Base-by-base conservation (phyloP, 2,888 invertebrate species). In the Glaucopsyche alexis region DNA sequence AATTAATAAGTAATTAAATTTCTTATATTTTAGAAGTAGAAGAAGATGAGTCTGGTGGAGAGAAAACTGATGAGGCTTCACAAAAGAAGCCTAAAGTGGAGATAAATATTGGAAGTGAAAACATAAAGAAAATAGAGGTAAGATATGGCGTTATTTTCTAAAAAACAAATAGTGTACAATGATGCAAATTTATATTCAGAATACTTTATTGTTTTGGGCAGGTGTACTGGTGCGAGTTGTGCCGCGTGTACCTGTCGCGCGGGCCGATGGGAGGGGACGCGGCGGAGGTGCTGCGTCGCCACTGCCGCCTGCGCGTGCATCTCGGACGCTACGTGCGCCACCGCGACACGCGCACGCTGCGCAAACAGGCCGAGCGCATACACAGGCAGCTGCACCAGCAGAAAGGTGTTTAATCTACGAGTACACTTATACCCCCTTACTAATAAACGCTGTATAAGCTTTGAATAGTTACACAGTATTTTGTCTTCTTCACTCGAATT, bases 231-330 rank as follows among this genome's bases (percentile, higher is more conserved):
- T 97, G 97, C 85, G 96, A 96, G 81, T 86, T 97, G 75, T 97
- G 97, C 87, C 95, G 95, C 81, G 94, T 95, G 82, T 96, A 96
- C 86, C 87, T 97, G 81, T 94, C 95, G 65, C 94, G 95, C 19
- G 69, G 69, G 29, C 49, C 82, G 9, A 90, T 87, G 75, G 84
- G 87, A 76, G 80, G 84, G 3, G 90, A 95, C 76, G 93, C 94
- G 77, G 94, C 95, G 74, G 93, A 94, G 74, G 94, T 94, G 67
- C 84, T 95, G 78, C 94, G 95, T 47, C 93, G 95, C 69, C 97
- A 97, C 92, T 97, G 97, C 85, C 94, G 96, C 74, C 94, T 95
- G 80, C 94, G 96, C 76, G 94, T 95, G 77, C 97, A 97, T 85
- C 94, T 97, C 74, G 95, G 96, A 82, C 94, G 96, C 80, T 97